These are phyloP conservation scores for Girardinus metallicus DNA, from an alignment of 2,797 vertebrate species.

Conservation along the genomic window DNA sequence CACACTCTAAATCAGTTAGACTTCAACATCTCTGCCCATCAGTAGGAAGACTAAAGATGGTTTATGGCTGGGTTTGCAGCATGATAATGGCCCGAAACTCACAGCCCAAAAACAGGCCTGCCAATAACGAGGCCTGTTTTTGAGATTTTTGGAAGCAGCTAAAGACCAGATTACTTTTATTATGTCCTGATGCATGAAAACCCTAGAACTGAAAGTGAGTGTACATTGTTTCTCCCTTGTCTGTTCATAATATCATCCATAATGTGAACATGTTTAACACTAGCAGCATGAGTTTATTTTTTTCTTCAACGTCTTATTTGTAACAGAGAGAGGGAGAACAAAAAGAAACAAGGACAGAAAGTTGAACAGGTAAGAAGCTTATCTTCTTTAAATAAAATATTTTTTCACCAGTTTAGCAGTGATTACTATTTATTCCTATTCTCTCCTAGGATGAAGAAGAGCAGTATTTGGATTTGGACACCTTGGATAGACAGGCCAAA, in stretches of 20 bases:
- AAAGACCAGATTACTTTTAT: neutral
- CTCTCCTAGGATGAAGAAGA: conserved; percentile 35
- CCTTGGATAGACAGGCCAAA: conserved; percentile 24
- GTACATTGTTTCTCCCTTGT: neutral
- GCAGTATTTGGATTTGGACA: neutral
- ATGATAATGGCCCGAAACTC: too few relatives aligned
- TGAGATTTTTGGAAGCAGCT: neutral
- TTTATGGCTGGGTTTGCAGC: too few relatives aligned
- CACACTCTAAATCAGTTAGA: too few relatives aligned
- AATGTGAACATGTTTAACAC: neutral
- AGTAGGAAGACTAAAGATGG: too few relatives aligned
- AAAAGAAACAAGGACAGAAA: conserved; percentile 46
- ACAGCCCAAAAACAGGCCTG: neutral
- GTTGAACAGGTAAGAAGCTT: conserved; percentile 54
- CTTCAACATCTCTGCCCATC: too few relatives aligned
- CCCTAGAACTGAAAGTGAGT: neutral
- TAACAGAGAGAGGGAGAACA: conserved; percentile 69
- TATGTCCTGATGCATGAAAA: neutral
- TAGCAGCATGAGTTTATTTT: neutral
- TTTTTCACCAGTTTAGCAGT: neutral
- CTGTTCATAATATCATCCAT: neutral
- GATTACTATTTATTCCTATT: neutral
- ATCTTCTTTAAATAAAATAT: neutral
- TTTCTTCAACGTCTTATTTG: conserved; percentile 7
- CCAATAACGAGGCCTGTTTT: neutral